Base-by-base conservation (phyloP, 2,113 vertebrate species). In the cattle (Bos taurus) region DNA sequence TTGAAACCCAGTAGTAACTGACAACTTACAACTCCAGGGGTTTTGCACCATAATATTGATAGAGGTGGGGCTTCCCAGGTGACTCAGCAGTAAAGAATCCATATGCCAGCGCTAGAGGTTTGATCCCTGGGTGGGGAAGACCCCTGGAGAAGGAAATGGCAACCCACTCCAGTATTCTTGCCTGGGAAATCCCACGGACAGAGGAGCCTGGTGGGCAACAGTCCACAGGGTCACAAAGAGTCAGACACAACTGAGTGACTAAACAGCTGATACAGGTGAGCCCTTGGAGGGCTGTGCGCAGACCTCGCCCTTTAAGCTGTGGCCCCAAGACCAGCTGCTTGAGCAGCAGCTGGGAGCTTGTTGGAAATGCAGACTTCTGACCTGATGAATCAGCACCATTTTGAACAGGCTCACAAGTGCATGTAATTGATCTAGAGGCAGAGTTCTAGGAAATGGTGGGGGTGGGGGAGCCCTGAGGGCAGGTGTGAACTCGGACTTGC, bases 381-480 rank as follows among this genome's bases (percentile, higher is more conserved):
- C 46, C 88, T 26, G 36, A 90, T 46, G 57, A 82, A 1, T 67
- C 28, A 77, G 30, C 48, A 43, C 60, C 33, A 15, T 19, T 2
- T 17, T 11, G 50, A 21, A 16, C n/a, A 6, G 43, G 57, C 19
- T 17, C 59, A 7, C 52, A 10, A 30, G 81, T 21, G 40, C 6
- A 3, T 3, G 21, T 21, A 11, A 40, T 15, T 4, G 40, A 10
- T 2, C 6, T 5, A 7, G 28, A 40, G 48, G 43, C 71, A 6
- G 28, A 25, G 60, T 82, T 46, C 33, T 62, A 2, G 25, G 85
- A 40, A 28, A 4, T 12, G 2, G 52, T 36, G n/a, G 43, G 60
- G n/a, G 14, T 1, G 0, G 7, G 5, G 5, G 11, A 15, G 28
- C 5, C 28, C 2, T 2, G 11, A 56, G 28, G 28, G 13, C n/a